Evolutionary conservation across 1,140 invertebrate genomes (phyloP).

Genomic region (Arctopsyche grandis): DNA sequence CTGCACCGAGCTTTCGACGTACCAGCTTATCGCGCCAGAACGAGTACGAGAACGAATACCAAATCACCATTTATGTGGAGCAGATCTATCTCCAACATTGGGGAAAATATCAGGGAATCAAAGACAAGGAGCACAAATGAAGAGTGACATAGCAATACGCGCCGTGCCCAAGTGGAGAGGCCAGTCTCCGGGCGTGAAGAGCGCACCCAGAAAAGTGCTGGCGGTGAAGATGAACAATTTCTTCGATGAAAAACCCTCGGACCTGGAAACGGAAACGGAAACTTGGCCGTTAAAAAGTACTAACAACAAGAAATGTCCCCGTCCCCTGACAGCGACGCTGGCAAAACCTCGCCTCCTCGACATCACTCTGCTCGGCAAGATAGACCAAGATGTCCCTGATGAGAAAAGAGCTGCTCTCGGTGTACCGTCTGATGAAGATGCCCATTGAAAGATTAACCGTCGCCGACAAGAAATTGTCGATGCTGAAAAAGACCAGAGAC

Average conservation of each 20-base stretch:
- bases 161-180: slow-evolving; percentile 6
- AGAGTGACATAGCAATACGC: slow-evolving; percentile 5
- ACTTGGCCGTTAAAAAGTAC: slow-evolving; percentile 63
- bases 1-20: not conserved
- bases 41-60: not conserved
- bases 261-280: slow-evolving; percentile 24
- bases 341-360: slow-evolving; percentile 69
- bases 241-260: slow-evolving; percentile 53
- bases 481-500: slow-evolving; percentile 32
- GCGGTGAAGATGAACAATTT: slow-evolving; percentile 53
- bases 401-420: slow-evolving; percentile 65
- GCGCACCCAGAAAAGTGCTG: slow-evolving; percentile 34
- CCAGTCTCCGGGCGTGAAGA: slow-evolving; percentile 24
- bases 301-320: slow-evolving; percentile 54
- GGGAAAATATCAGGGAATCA: not conserved
- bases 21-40: not conserved
- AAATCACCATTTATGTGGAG: not conserved
- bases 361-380: slow-evolving; percentile 64
- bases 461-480: slow-evolving; percentile 37
- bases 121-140: slow-evolving; percentile 7
- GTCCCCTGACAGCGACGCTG: slow-evolving; percentile 70
- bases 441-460: slow-evolving; percentile 29
- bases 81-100: too few species aligned
- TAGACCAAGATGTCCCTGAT: slow-evolving; percentile 74
- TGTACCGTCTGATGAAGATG: slow-evolving; percentile 47